A percentile compares a stretch with the other conserved stretches of the same genome.
These are phyloP conservation scores for Hylaeus volcanicus DNA, from an alignment of 1,140 invertebrate genomes.

Conservation along the genomic window DNA sequence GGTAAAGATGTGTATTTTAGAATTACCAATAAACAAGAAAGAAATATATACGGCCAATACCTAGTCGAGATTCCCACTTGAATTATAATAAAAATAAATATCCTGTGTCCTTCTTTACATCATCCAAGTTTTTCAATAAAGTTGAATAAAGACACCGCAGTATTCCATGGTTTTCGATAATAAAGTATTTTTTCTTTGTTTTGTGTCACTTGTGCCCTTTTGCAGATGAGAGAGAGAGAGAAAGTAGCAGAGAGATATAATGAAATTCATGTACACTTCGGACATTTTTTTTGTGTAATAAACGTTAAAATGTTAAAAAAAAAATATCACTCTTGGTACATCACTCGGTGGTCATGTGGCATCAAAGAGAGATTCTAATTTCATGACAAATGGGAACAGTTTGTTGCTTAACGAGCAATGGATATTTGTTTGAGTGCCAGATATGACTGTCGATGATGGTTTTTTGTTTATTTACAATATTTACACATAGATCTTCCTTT, in stretches of 20 bases:
- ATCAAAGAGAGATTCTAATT: conserved; percentile 67
- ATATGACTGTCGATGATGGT: conserved; percentile 77
- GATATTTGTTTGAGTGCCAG: conserved; percentile 73
- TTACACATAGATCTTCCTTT: conserved; percentile 69
- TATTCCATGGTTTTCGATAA: conserved; percentile 57
- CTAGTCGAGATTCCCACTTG: conserved; percentile 72
- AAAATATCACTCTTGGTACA: conserved; percentile 69
- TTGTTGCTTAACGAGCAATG: conserved; percentile 33
- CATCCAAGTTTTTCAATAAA: conserved; percentile 70
- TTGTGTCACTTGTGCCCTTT: conserved; percentile 69
- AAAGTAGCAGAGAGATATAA: conserved; percentile 53
- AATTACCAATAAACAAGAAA: conserved; percentile 67
- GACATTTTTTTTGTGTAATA: conserved; percentile 75
- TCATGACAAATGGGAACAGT: conserved; percentile 39
- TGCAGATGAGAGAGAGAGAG: conserved; percentile 56
- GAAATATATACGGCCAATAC: conserved; percentile 63
- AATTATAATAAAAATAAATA: conserved; percentile 74
- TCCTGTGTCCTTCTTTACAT: conserved; percentile 74
- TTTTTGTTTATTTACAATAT: conserved; percentile 77
- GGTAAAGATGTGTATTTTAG: conserved; percentile 71
- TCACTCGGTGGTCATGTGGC: conserved; percentile 77
- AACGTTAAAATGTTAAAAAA: conserved; percentile 72
- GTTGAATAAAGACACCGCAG: conserved; percentile 64
- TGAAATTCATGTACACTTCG: conserved; percentile 69
- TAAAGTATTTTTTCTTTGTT: conserved; percentile 70